Conservation (phyloP, 2,888 invertebrate genomes). For the Chrysomela aeneicollis region DNA sequence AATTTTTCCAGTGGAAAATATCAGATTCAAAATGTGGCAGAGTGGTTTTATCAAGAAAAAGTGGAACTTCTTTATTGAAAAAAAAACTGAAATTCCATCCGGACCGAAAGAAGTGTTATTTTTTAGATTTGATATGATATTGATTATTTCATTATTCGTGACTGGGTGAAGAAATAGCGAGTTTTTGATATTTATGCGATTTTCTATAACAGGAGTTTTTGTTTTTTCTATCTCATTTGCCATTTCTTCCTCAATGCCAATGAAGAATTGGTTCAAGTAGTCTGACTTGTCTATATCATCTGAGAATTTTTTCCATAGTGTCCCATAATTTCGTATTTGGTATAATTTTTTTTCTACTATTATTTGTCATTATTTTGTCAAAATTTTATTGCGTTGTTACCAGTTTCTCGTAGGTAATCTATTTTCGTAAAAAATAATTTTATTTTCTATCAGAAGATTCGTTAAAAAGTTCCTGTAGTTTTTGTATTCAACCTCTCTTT, state of each 20-base stretch:
- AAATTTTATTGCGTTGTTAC: not conserved
- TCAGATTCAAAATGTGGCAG: slow-evolving; percentile 2
- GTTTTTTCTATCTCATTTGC: not conserved
- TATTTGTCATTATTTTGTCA: not conserved
- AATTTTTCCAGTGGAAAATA: not conserved
- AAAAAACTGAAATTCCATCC: slow-evolving; percentile 9
- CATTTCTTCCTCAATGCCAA: not conserved
- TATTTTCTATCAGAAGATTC: not conserved
- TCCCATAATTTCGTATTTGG: not conserved
- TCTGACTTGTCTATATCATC: not conserved
- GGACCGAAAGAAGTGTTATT: slow-evolving; percentile 9
- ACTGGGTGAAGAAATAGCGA: slow-evolving; percentile 8
- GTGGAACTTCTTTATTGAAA: slow-evolving; percentile 1
- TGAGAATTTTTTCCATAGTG: not conserved
- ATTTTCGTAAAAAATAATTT: not conserved
- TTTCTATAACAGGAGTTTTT: not conserved
- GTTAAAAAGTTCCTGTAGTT: not conserved
- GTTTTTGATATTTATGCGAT: not conserved
- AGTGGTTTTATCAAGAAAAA: slow-evolving; percentile 6
- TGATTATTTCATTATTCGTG: slow-evolving; percentile 12
- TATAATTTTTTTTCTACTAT: not conserved
- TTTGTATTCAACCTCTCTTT: not conserved
- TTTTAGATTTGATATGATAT: slow-evolving; percentile 5
- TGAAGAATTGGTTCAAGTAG: not conserved
- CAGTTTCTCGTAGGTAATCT: not conserved